Evolutionary conservation across 2,797 vertebrate genomes (phyloP), one percentile per base, ranked within the genome.

Genomic region (Urophycis tenuis): DNA sequence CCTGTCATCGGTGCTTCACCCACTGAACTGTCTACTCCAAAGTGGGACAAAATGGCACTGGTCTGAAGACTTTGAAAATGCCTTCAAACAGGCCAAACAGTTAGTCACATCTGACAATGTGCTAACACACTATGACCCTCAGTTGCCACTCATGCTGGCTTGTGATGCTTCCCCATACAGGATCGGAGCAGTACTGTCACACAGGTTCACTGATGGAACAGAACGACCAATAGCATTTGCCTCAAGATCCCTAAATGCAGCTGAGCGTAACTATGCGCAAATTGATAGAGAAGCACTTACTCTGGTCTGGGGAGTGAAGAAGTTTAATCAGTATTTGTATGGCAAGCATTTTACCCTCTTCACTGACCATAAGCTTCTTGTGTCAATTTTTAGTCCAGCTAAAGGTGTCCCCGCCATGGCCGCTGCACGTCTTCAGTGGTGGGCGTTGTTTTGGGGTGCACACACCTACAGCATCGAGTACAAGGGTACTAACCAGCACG

Each of bases 171-270:
- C 53, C 17, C 53, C 53, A 5, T 64, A 64, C 6, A 17, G 53
- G 53, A 64, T 64, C 14, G 60, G n/a, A 0, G 10, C 53, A 64
- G 53, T 64, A 25, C n/a, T 64, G 15, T 64, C 53, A 64, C 5
- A 64, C 53, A 64, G n/a, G 53, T 64, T 64, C 53, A 5, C 71
- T 75, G 77, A 74, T 67, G 71, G 75, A 41, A 71, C 17, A 29
- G 74, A 84, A 33, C 11, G 60, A 33, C 32, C 75, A 36, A 79
- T 81, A 31, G 71, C 80, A 15, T 79, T 76, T 75, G 80, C 71
- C 5, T 77, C 71, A 9, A 41, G 53, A 31, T 80, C 78, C 25
- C 36, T 79, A 30, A 72, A 71, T 49, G 19, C 64, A 7, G 33
- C 78, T 49, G 73, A 81, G 9, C 14, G 41, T n/a, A 79, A 77